phyloP scores from a whole-genome alignment of 2,888 invertebrate species.

The Creontiades dilutus region DNA sequence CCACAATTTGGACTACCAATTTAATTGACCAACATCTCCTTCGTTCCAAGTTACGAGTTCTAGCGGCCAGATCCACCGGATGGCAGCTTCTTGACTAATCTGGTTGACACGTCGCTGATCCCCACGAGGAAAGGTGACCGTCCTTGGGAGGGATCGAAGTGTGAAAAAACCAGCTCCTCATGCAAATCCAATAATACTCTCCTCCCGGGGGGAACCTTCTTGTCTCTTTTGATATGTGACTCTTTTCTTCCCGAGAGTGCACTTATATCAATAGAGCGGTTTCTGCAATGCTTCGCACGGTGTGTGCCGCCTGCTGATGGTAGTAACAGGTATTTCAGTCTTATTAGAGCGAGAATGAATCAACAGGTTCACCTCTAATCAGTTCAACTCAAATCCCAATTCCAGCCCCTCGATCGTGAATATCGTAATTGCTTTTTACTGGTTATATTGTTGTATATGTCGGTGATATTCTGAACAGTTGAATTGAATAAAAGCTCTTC shows the following conservation, averaged over 20 bases:
- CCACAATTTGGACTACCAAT: too few relatives aligned
- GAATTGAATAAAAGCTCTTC: too few relatives aligned
- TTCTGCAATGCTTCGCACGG: not conserved
- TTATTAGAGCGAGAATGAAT: too few relatives aligned
- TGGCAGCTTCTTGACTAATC: not conserved
- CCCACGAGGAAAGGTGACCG: slow-evolving; percentile 14
- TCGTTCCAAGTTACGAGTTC: not conserved
- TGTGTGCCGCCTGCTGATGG: too few relatives aligned
- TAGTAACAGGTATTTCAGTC: too few relatives aligned
- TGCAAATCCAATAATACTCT: slow-evolving; percentile 36
- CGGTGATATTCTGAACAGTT: too few relatives aligned
- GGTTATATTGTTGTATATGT: too few relatives aligned
- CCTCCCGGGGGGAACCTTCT: not conserved
- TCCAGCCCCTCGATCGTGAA: too few relatives aligned
- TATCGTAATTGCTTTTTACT: too few relatives aligned
- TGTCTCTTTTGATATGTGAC: slow-evolving; percentile 32
- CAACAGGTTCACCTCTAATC: too few relatives aligned
- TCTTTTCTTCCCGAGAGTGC: slow-evolving; percentile 21
- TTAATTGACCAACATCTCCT: not conserved
- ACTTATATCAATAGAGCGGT: not conserved
- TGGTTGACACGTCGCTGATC: slow-evolving; percentile 29
- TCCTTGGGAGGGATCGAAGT: slow-evolving; percentile 19
- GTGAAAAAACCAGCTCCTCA: slow-evolving; percentile 19
- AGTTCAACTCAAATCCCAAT: too few relatives aligned
- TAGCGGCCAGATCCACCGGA: not conserved